Evolutionary conservation across 2,797 vertebrate genomes (phyloP), one percentile per base, ranked within the genome.

Genomic region (Anomalospiza imberbis): DNA sequence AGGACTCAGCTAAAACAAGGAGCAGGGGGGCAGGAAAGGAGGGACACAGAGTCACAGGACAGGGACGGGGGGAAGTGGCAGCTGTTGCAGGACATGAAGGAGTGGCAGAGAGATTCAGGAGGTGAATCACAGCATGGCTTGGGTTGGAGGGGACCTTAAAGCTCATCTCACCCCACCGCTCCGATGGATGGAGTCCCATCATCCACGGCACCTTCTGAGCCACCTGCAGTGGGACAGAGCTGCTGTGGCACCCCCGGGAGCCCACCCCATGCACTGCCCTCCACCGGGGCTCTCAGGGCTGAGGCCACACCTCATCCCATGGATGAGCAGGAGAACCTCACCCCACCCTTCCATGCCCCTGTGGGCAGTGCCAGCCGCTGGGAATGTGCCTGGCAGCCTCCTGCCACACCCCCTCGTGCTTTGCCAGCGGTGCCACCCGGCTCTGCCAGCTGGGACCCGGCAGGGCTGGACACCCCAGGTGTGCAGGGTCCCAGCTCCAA

Each of bases 371-470:
- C 31, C 67, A 72, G 31, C 10, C 32, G 8, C 22, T 10, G 26
- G 45, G 12, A 55, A 55, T 3, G 34, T 21, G 14, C 36, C 81
- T 25, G 67, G 31, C 63, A 72, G 28, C 20, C 21, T 24, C 36
- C 26, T 1, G 20, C 8, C 32, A 5, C 36, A 7, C 11, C 9
- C 7, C 6, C 9, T 2, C 0, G 0, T 15, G 63, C 25, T 73
- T 18, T 77, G 60, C 7, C 58, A 18, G 17, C 0, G 0, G 9
- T 17, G 47, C 66, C 78, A 26, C 21, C 32, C 7, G 6, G n/a
- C 34, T 50, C 19, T 78, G 42, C 28, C 40, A 11, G 18, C 10
- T 9, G 19, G 42, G 28, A 26, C 25, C 9, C 18, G 26, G 34
- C 14, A 11, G 62, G 38, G 44, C 44, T 51, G 42, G 18, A 13